phyloP scores from a whole-genome alignment of 2,888 invertebrate species.

The Rotaria socialis region DNA sequence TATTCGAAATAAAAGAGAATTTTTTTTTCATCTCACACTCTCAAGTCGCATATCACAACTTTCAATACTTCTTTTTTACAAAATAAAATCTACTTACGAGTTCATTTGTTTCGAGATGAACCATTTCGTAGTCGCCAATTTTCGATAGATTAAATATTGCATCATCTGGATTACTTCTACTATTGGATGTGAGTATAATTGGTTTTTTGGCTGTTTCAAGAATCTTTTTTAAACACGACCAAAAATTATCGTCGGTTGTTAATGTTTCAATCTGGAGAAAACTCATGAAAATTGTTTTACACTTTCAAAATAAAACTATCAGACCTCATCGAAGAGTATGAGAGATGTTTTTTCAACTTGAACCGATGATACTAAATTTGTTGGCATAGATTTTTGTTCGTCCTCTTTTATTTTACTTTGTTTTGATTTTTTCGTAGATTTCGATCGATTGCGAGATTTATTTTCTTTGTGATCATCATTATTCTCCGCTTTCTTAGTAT shows the following conservation, averaged over 20 bases:
- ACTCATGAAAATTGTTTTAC: not conserved
- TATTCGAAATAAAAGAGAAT: not conserved
- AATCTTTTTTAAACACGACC: conserved; percentile 24
- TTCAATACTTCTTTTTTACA: too few species aligned
- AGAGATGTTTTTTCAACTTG: not conserved
- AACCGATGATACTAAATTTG: not conserved
- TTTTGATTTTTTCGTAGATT: not conserved
- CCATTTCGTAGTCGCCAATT: not conserved
- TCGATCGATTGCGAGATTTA: not conserved
- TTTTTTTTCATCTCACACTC: too few species aligned
- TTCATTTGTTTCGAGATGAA: not conserved
- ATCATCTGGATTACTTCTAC: not conserved
- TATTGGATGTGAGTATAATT: conserved; percentile 19
- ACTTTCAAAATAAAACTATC: not conserved
- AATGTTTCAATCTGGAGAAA: conserved; percentile 4
- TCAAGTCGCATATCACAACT: too few species aligned
- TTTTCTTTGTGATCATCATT: conserved; percentile 29
- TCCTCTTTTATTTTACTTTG: not conserved
- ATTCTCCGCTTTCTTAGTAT: not conserved
- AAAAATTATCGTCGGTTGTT: conserved; percentile 31
- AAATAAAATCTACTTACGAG: not conserved
- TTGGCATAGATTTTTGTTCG: not conserved
- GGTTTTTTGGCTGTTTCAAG: conserved; percentile 7
- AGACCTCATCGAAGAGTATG: conserved; percentile 1
- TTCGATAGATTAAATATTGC: not conserved